Evolutionary conservation across 2,888 invertebrate genomes (phyloP), one percentile per base, ranked within the genome.

Genomic region (Xylophagus ater): DNA sequence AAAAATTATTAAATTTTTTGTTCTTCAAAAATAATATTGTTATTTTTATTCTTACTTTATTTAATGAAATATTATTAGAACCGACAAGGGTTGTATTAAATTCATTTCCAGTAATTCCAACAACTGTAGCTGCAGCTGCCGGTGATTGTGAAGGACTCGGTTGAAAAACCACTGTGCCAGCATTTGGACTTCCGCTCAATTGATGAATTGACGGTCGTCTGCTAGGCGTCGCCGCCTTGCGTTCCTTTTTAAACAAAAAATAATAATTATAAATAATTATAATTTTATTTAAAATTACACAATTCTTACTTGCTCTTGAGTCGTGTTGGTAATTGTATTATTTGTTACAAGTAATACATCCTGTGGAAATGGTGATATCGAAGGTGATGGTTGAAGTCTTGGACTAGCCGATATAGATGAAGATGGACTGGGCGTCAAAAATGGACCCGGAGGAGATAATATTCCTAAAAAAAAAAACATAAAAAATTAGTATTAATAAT

Each of bases 341-440:
- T 63, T 60, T 53, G 65, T 57, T 57, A 66, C 59, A 49, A 65
- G 51, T 52, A 65, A 54, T 48, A 65, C 65, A 66, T 65, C 65
- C 52, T 64, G 64, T 44, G 60, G 60, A 57, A 65, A 65, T 51
- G 65, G 65, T 46, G 65, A 65, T 45, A 61, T 53, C 43, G 65
- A 65, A 46, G 65, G 65, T 50, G 65, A 65, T 50, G 66, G 65
- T 51, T 65, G 66, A 49, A 65, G 54, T 49, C 66, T 59, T 48
- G 66, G 66, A 56, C 65, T 65, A 55, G 65, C 66, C 56, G 66
- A 62, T 53, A 65, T 63, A 53, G 65, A 65, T 56, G 65, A 63
- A 53, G 65, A 65, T 55, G 66, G 66, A 56, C 65, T 65, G 56
- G 65, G 65, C 56, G 65, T 66, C 55, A 65, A 59, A 63, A 66